phyloP scores from a whole-genome alignment of 1,140 invertebrate genomes.

The Trichomalopsis sarcophagae region DNA sequence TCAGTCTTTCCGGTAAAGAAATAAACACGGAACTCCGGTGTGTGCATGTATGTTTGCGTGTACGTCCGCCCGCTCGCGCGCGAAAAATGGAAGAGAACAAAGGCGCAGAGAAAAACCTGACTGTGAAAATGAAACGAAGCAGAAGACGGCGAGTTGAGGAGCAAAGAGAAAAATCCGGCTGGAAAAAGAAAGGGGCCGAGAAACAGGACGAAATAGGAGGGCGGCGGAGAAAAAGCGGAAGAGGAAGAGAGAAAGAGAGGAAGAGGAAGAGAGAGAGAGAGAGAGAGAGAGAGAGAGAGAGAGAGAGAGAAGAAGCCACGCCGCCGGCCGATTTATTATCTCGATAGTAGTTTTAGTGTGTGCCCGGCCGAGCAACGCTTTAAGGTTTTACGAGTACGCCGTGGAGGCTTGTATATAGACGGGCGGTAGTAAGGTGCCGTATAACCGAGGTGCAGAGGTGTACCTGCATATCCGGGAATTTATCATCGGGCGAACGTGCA shows the following conservation, averaged over 20 bases:
- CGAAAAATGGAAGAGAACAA: neutral
- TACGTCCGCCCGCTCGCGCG: too few relatives aligned
- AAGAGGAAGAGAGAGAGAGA: too few relatives aligned
- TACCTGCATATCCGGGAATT: slow-evolving; percentile 57
- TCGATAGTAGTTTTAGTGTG: slow-evolving; percentile 56
- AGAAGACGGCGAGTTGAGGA: neutral
- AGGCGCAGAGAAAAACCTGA: neutral
- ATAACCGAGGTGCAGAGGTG: slow-evolving; percentile 36
- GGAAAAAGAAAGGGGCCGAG: neutral
- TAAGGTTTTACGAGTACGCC: slow-evolving; percentile 34
- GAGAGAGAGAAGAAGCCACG: neutral
- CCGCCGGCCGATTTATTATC: slow-evolving; percentile 57
- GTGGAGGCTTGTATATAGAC: neutral
- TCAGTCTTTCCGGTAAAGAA: neutral
- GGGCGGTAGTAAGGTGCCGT: neutral
- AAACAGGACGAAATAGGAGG: slow-evolving; percentile 1
- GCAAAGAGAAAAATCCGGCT: neutral
- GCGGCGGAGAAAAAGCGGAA: neutral
- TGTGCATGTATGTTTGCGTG: neutral
- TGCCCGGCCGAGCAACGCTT: slow-evolving; percentile 26
- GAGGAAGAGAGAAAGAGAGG: slow-evolving; percentile 15
- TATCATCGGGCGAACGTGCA: slow-evolving; percentile 55
- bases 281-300: too few relatives aligned
- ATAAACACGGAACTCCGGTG: neutral
- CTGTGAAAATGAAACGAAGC: slow-evolving; percentile 13